Evolutionary conservation across 2,888 invertebrate genomes (phyloP).

Genomic region (Lamellibrachia columna): DNA sequence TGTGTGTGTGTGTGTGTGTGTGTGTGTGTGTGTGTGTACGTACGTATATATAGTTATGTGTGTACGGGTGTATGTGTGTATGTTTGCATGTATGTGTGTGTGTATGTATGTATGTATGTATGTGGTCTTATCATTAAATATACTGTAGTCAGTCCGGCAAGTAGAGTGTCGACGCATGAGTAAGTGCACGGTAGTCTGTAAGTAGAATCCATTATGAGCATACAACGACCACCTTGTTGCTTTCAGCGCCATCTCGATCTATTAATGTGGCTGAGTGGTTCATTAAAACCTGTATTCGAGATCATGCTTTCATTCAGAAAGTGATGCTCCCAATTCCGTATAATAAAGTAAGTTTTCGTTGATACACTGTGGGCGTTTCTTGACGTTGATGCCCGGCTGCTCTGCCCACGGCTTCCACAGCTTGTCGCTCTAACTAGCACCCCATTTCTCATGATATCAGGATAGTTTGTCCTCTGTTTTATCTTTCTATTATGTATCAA

Average conservation of each 20-base stretch:
- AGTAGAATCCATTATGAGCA: neutral
- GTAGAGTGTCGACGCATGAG: neutral
- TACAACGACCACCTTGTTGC: neutral
- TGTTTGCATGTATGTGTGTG: too few species aligned
- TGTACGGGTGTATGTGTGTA: too few species aligned
- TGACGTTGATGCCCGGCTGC: neutral
- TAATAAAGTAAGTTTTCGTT: neutral
- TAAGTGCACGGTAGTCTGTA: neutral
- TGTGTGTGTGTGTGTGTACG: too few species aligned
- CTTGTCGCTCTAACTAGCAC: neutral
- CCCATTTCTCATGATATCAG: neutral
- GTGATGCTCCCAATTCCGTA: slow-evolving; percentile 6
- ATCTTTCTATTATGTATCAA: neutral
- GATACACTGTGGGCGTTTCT: neutral
- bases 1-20: too few species aligned
- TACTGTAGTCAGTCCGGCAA: neutral
- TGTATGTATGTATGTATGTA: neutral
- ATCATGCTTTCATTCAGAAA: neutral
- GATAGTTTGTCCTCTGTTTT: neutral
- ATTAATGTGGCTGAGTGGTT: slow-evolving; percentile 16
- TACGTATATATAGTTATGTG: too few species aligned
- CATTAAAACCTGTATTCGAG: slow-evolving; percentile 10
- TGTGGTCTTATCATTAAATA: neutral
- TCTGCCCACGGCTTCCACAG: neutral
- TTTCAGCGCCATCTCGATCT: neutral